Evolutionary conservation across 1,140 invertebrate species (phyloP).

Genomic region (Grapholita molesta): DNA sequence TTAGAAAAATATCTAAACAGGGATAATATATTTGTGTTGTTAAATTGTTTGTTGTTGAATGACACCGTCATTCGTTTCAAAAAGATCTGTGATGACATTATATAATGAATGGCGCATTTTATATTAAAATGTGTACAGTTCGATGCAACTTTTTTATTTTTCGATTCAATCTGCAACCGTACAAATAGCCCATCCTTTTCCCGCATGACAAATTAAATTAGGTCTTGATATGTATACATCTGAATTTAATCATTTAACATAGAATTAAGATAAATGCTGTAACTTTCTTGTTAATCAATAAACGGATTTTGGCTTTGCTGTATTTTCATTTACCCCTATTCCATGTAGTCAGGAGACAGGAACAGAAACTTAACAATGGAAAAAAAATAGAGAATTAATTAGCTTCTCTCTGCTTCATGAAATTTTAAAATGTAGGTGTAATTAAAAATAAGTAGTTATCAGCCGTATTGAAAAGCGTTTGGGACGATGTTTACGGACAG

Average conservation of each 20-base stretch:
- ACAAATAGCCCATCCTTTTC: neutral
- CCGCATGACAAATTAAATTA: neutral
- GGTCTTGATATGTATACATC: neutral
- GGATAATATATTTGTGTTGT: conserved; percentile 18
- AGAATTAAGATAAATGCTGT: neutral
- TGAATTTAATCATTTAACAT: neutral
- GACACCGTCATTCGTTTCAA: conserved; percentile 31
- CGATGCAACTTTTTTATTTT: conserved; percentile 56
- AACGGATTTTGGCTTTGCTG: conserved; percentile 63
- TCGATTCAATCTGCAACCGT: neutral
- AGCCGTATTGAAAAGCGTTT: too few relatives aligned
- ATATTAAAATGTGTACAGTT: conserved; percentile 72
- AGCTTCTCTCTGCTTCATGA: too few relatives aligned
- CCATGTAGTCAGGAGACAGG: neutral
- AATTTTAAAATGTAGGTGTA: too few relatives aligned
- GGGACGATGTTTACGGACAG: too few relatives aligned
- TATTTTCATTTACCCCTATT: conserved; percentile 45
- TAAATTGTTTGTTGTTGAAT: conserved; percentile 39
- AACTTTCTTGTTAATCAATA: conserved; percentile 37
- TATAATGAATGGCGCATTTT: conserved; percentile 56
- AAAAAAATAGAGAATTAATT: too few relatives aligned
- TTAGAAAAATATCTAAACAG: neutral
- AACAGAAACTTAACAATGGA: too few relatives aligned
- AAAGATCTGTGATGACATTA: conserved; percentile 55
- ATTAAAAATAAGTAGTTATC: too few relatives aligned